Conservation (phyloP, 2,113 vertebrate genomes). For the Cyanoramphus novaezelandiae region DNA sequence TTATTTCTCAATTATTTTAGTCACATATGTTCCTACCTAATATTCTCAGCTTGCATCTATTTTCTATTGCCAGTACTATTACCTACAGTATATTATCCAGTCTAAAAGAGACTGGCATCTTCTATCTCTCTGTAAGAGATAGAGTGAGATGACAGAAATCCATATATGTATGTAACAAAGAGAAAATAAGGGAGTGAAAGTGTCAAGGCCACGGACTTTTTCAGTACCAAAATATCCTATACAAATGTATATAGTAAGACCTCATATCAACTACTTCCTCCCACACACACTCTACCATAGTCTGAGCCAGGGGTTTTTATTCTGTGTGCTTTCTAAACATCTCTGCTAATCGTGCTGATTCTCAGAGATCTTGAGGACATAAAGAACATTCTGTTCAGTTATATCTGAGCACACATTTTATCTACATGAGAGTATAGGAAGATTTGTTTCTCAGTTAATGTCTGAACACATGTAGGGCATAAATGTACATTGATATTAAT, state of each 20-base stretch:
- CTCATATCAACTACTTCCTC: not conserved
- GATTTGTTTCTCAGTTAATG: constrained; percentile 44
- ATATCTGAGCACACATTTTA: constrained; percentile 23
- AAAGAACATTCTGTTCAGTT: constrained; percentile 27
- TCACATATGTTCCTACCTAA: constrained; percentile 73
- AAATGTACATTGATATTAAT: constrained; percentile 23
- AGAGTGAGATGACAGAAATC: constrained; percentile 42
- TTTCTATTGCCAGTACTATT: constrained; percentile 62
- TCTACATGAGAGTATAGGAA: constrained; percentile 5
- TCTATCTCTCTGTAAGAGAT: constrained; percentile 27
- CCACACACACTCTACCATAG: not conserved
- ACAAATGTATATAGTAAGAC: not conserved
- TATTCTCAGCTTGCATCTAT: constrained; percentile 73
- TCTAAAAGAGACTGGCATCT: constrained; percentile 66
- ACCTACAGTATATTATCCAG: constrained; percentile 70
- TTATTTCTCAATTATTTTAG: constrained; percentile 78
- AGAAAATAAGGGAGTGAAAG: not conserved
- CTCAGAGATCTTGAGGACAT: not conserved
- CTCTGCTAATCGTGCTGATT: not conserved
- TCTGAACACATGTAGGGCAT: not conserved
- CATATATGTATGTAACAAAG: constrained; percentile 63
- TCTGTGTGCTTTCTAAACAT: constrained; percentile 7
- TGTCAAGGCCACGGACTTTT: not conserved
- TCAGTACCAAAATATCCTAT: not conserved
- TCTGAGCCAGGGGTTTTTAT: not conserved